Evolutionary conservation across 1,140 invertebrate species (phyloP).

Genomic region (Parasteatoda tepidariorum): DNA sequence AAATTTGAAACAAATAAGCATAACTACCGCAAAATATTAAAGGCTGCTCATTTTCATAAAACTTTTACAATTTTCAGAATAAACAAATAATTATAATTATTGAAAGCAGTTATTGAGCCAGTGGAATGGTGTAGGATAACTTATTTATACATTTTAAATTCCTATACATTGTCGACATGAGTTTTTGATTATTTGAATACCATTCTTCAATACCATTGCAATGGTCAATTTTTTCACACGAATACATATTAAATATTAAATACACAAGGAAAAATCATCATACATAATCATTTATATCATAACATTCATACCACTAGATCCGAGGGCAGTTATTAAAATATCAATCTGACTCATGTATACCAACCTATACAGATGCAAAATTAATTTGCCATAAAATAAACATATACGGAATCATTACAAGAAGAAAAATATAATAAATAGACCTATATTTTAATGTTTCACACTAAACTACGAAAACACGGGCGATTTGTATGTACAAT

Average conservation of each 20-base stretch:
- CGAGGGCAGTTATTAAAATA: constrained; percentile 53
- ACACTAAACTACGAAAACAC: constrained; percentile 51
- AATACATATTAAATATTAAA: constrained; percentile 9
- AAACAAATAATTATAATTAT: no score
- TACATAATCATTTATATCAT: constrained; percentile 24
- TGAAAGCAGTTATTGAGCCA: no score
- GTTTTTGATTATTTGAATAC: no score
- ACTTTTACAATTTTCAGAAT: no score
- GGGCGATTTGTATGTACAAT: constrained; percentile 27
- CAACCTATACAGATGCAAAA: constrained; percentile 49
- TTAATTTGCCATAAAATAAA: not conserved
- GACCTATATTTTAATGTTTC: constrained; percentile 26
- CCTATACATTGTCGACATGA: no score
- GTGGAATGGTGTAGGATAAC: no score
- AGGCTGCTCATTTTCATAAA: no score
- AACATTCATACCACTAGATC: constrained; percentile 28
- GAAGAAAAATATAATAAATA: constrained; percentile 46
- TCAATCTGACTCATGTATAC: constrained; percentile 56
- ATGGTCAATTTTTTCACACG: no score
- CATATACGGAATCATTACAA: constrained; percentile 12
- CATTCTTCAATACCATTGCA: no score
- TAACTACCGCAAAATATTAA: no score
- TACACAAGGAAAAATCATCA: constrained; percentile 23
- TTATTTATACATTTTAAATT: no score
- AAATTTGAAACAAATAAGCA: no score